Base-by-base conservation (phyloP, 2,797 vertebrate genomes). In the Petrocephalus sullivani region DNA sequence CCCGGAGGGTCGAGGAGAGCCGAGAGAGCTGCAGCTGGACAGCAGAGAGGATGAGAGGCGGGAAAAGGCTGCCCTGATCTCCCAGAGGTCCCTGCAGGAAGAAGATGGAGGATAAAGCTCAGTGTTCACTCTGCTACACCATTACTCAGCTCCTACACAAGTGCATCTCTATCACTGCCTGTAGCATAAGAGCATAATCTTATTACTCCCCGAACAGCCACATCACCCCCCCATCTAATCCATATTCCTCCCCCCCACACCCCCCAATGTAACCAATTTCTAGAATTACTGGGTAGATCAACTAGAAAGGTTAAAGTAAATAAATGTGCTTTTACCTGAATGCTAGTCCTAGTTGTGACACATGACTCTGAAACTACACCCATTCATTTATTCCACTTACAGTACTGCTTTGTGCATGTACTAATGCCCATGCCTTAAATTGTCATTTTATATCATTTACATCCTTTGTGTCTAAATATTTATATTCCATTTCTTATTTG, bases 61-160 rank as follows among this genome's bases (percentile, higher is more conserved):
- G 33, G 95, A 92, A 0, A 98, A 96, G 87, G 98, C 96, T 0
- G 96, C 97, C 90, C 95, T 96, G 87, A 98, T 90, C 91, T 96
- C 95, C 87, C 95, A 96, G 85, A 99, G 92, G 89, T 98, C 98
- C 92, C 98, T 97, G 93, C 84, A 87, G 57, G 64, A 23, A 23
- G 21, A 87, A 23, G 21, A 87, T 89, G 93, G 0, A 88, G 9
- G 14, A 46, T n/a, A 9, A 57, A 23, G 23, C 9, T 19, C 5
- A 0, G 85, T 19, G 0, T 12, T 46, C 33, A 3, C 4, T 6
- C 67, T 33, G 67, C 28, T 2, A 2, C 33, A 5, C 1, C 67
- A 75, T 7, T n/a, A 41, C 33, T 41, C 67, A 2, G 12, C 67
- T 37, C 10, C 23, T 4, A 67, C 1, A 14, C 61, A 3, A 1